Evolutionary conservation across 2,888 invertebrate genomes (phyloP).

Genomic region (Phyllotreta striolata): DNA sequence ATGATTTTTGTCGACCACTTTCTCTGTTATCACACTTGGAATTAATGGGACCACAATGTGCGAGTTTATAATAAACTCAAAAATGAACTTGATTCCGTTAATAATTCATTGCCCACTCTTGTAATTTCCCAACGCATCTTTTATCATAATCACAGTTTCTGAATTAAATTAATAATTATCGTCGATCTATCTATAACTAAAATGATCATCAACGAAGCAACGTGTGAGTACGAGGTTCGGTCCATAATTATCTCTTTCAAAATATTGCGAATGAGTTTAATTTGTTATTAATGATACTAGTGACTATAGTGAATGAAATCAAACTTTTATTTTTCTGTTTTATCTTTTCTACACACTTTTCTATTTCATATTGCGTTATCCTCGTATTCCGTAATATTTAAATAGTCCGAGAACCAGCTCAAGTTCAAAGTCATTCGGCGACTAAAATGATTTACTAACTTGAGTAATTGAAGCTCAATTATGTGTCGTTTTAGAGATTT

Average conservation of each 20-base stretch:
- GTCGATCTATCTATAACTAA: constrained; percentile 16
- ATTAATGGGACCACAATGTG: constrained; percentile 27
- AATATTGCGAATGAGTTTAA: background rate
- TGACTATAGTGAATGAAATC: too few species aligned
- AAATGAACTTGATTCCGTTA: constrained; percentile 28
- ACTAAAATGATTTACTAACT: constrained; percentile 23
- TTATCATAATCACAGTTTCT: constrained; percentile 26
- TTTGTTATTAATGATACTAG: background rate
- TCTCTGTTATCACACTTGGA: constrained; percentile 24
- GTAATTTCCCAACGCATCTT: constrained; percentile 25
- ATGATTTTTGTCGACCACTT: constrained; percentile 20
- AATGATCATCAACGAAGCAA: constrained; percentile 11
- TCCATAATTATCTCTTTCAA: background rate
- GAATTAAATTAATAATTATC: constrained; percentile 27
- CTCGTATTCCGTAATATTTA: constrained; percentile 4
- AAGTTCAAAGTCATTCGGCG: constrained; percentile 18
- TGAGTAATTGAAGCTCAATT: constrained; percentile 25
- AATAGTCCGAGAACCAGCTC: constrained; percentile 20
- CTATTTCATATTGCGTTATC: background rate
- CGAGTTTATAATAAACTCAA: constrained; percentile 25
- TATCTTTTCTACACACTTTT: background rate
- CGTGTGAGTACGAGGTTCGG: constrained; percentile 4
- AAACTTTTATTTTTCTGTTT: background rate
- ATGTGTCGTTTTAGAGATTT: constrained; percentile 24
- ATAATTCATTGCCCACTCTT: constrained; percentile 30